Percentiles rank a stretch among this genome's conserved stretches.
These are phyloP conservation scores for Xenopus petersii DNA, from an alignment of 2,797 vertebrate genomes.

Conservation along the genomic window DNA sequence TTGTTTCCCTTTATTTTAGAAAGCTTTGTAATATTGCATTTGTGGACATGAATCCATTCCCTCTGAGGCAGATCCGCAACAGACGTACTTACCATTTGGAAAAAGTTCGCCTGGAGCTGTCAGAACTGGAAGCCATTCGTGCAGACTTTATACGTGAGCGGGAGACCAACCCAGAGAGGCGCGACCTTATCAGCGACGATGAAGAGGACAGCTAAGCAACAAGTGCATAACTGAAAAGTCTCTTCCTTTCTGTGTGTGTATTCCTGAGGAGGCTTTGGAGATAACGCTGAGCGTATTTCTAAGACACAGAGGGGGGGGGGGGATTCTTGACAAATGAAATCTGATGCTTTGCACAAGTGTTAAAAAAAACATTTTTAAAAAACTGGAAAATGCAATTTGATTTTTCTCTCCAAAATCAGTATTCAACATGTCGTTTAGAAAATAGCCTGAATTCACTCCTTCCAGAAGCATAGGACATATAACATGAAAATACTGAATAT, in stretches of 20 bases:
- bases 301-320: background rate
- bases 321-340: too few species aligned
- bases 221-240: background rate
- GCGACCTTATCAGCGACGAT: slow-evolving; percentile 89
- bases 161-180: slow-evolving; percentile 77
- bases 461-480: too few species aligned
- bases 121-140: slow-evolving; percentile 89
- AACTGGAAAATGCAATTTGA: too few species aligned
- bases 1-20: slow-evolving; percentile 60
- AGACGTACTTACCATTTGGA: slow-evolving; percentile 89
- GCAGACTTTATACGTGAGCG: slow-evolving; percentile 91
- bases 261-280: background rate
- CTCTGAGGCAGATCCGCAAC: slow-evolving; percentile 90
- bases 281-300: slow-evolving; percentile 33
- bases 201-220: slow-evolving; percentile 83
- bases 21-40: slow-evolving; percentile 90
- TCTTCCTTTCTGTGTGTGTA: background rate
- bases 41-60: slow-evolving; percentile 95
- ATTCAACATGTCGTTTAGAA: too few species aligned
- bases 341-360: too few species aligned
- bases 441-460: too few species aligned
- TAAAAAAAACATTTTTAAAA: too few species aligned
- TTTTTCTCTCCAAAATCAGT: too few species aligned
- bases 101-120: slow-evolving; percentile 93
- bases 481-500: background rate